Conservation (phyloP, 1,140 invertebrate genomes). For the Hydropsyche tenuis region DNA sequence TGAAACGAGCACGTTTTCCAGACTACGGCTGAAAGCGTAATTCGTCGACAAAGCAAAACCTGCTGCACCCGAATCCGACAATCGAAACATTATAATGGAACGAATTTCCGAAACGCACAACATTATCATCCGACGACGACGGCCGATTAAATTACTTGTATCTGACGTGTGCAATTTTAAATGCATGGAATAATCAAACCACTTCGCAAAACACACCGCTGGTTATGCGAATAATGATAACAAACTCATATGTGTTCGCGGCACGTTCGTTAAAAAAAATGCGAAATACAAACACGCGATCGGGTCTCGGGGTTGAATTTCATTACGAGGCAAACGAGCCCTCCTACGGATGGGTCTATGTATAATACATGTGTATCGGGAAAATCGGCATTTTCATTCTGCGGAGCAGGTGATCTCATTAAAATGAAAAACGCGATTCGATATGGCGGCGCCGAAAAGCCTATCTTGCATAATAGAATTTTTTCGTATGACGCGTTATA, state of each 20-base stretch:
- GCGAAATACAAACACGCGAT: background rate
- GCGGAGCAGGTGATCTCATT: conserved; percentile 9
- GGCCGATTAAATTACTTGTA: conserved; percentile 13
- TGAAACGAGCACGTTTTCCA: no score
- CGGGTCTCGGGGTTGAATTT: conserved; percentile 15
- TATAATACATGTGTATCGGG: background rate
- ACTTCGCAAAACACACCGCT: background rate
- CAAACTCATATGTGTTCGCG: conserved; percentile 9
- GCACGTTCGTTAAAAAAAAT: conserved; percentile 22
- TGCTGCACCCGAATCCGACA: no score
- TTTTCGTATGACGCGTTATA: no score
- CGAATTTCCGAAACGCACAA: no score
- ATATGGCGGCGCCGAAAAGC: no score
- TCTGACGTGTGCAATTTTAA: conserved; percentile 21
- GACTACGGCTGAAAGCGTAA: no score
- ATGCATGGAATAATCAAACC: conserved; percentile 27
- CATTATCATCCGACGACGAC: no score
- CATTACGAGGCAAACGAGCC: background rate
- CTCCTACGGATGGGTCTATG: no score
- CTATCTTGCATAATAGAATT: no score
- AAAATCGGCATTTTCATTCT: conserved; percentile 1
- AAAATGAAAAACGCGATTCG: background rate
- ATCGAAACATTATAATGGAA: no score
- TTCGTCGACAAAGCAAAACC: no score
- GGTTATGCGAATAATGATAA: conserved; percentile 7